Conservation (phyloP, 2,797 vertebrate species). For the Hafferia zeledoni region DNA sequence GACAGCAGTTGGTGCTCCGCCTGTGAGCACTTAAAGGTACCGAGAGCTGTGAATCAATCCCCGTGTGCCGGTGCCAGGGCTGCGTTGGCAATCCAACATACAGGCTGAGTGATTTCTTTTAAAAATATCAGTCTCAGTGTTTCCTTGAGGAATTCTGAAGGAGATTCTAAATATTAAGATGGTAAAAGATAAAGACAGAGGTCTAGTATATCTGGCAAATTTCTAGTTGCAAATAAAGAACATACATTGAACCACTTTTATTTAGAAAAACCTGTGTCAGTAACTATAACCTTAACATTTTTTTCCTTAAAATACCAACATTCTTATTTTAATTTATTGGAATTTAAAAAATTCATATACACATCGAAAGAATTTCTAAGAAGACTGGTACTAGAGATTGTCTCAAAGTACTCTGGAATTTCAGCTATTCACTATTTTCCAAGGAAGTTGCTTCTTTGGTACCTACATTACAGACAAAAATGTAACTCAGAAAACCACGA, state of each 20-base stretch:
- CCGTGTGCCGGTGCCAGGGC: not conserved
- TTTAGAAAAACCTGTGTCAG: accelerated
- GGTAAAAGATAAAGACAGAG: not conserved
- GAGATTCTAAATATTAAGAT: not conserved
- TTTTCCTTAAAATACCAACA: not conserved
- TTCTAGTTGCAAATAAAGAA: not conserved
- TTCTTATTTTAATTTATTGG: not conserved
- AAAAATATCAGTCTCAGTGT: not conserved
- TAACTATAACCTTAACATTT: not conserved
- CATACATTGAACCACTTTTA: not conserved
- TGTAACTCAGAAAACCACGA: accelerated
- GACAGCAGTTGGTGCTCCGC: accelerated
- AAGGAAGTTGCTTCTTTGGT: not conserved
- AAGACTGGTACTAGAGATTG: not conserved
- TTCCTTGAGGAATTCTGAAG: not conserved
- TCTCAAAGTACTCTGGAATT: not conserved
- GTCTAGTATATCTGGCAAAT: accelerated
- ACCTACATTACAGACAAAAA: not conserved
- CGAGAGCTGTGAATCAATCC: accelerated
- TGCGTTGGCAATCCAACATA: not conserved
- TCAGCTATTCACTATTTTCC: not conserved
- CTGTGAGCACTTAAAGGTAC: not conserved
- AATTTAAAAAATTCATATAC: accelerated
- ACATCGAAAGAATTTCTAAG: not conserved
- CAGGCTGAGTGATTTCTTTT: not conserved